Evolutionary conservation across 2,888 invertebrate genomes (phyloP).

Genomic region (Notodonta dromedarius): DNA sequence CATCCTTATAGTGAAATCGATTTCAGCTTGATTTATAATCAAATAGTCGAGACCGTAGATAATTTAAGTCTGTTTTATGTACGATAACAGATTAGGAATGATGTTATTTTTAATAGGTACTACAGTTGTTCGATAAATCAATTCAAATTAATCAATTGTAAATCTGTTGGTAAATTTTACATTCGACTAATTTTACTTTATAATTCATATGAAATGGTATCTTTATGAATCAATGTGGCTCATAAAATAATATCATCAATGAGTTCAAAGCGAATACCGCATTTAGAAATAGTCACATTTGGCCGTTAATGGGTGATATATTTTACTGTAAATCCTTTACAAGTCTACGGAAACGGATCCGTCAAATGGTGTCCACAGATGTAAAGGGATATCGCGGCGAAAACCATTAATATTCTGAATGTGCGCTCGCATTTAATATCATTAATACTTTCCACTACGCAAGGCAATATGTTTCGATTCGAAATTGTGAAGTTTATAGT

Average conservation of each 20-base stretch:
- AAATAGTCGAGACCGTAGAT: conserved; percentile 19
- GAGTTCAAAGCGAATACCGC: not conserved
- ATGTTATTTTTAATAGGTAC: conserved; percentile 9
- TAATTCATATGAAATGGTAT: not conserved
- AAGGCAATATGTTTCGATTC: conserved; percentile 2
- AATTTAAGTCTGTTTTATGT: conserved; percentile 23
- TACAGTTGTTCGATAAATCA: conserved; percentile 14
- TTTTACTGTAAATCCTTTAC: conserved; percentile 3
- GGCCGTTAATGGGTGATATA: not conserved
- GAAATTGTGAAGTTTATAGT: not conserved
- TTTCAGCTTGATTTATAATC: conserved; percentile 41
- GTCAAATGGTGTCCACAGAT: not conserved
- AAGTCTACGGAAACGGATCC: not conserved
- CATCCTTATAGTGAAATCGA: conserved; percentile 34
- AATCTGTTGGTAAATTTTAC: conserved; percentile 15
- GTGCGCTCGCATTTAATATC: not conserved
- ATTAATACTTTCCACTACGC: not conserved
- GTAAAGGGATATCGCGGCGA: not conserved
- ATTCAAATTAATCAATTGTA: conserved; percentile 19
- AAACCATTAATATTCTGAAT: conserved; percentile 2
- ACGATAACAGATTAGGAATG: conserved; percentile 20
- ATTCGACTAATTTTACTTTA: not conserved
- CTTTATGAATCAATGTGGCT: not conserved
- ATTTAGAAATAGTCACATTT: not conserved
- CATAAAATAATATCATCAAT: not conserved